Evolutionary conservation across 2,797 vertebrate species (phyloP).

Genomic region (Hippoglossus hippoglossus): DNA sequence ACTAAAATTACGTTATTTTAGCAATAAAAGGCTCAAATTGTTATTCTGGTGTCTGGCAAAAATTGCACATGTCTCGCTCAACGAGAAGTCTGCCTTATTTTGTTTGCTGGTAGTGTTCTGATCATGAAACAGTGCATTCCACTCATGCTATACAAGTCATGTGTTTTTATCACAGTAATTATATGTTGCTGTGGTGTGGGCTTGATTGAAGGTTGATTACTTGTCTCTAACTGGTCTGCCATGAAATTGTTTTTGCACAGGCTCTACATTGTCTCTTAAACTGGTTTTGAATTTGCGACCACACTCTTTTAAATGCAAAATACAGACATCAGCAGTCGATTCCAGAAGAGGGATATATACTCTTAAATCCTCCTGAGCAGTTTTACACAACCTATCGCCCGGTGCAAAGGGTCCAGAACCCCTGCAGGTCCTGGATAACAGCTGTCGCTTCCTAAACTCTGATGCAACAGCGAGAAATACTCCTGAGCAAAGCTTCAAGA

Average conservation of each 20-base stretch:
- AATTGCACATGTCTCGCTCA: too few relatives aligned
- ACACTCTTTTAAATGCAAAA: slow-evolving; percentile 9
- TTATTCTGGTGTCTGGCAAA: too few relatives aligned
- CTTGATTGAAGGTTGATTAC: neutral
- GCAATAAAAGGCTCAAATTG: too few relatives aligned
- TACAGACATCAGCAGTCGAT: neutral
- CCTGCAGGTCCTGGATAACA: slow-evolving; percentile 11
- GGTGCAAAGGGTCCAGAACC: slow-evolving; percentile 20
- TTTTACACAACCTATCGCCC: slow-evolving; percentile 17
- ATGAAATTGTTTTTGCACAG: slow-evolving; percentile 21
- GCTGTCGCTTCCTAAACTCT: slow-evolving; percentile 19
- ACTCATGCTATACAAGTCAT: too few relatives aligned
- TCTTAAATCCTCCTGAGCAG: neutral
- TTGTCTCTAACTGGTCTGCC: neutral
- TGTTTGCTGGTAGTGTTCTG: too few relatives aligned
- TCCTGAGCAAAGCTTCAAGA: neutral
- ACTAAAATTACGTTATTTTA: too few relatives aligned
- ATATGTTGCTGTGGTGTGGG: too few relatives aligned
- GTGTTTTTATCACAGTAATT: too few relatives aligned
- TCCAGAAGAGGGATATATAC: neutral
- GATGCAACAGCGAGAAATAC: slow-evolving; percentile 50
- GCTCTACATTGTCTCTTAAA: slow-evolving; percentile 8
- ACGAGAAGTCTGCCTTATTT: too few relatives aligned
- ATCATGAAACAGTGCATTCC: too few relatives aligned
- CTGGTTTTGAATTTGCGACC: slow-evolving; percentile 6